A percentile compares a stretch with the other conserved stretches of the same genome.
Conservation (phyloP, 2,113 vertebrate genomes). For the Hyperoodon ampullatus region DNA sequence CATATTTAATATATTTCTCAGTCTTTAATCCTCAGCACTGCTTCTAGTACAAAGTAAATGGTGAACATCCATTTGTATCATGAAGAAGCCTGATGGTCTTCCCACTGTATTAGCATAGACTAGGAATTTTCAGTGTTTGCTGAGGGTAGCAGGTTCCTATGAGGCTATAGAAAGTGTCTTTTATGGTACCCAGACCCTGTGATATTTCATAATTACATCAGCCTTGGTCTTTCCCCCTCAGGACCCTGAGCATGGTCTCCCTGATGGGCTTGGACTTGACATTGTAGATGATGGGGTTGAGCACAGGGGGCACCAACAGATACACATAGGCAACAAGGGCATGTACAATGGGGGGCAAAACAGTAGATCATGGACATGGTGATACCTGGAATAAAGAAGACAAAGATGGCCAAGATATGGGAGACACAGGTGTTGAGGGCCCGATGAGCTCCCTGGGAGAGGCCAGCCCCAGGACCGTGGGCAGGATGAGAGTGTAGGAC, state of each 20-base stretch:
- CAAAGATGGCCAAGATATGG: constrained; percentile 81
- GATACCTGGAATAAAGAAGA: constrained; percentile 83
- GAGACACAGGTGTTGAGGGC: constrained; percentile 81
- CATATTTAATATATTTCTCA: not conserved
- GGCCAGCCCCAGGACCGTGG: constrained; percentile 69
- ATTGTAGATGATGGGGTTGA: constrained; percentile 85
- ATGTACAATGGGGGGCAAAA: constrained; percentile 69
- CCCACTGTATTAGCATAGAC: not conserved
- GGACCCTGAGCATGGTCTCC: constrained; percentile 65
- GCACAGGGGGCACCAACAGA: constrained; percentile 78
- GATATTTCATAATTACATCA: not conserved
- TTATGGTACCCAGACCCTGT: not conserved
- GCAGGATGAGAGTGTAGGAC: constrained; percentile 84
- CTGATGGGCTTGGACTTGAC: constrained; percentile 84
- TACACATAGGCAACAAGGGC: constrained; percentile 80
- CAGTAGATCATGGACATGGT: constrained; percentile 81
- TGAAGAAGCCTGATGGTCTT: not conserved
- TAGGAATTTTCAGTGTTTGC: not conserved
- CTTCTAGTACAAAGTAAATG: not conserved
- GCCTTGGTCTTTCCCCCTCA: not conserved
- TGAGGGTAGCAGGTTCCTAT: not conserved
- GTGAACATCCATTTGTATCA: not conserved
- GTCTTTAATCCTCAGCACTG: not conserved
- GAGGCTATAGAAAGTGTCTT: not conserved
- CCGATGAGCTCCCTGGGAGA: constrained; percentile 69